Evolutionary conservation across 2,797 vertebrate genomes (phyloP), one percentile per base, ranked within the genome.

Genomic region (Tolypeutes matacus): DNA sequence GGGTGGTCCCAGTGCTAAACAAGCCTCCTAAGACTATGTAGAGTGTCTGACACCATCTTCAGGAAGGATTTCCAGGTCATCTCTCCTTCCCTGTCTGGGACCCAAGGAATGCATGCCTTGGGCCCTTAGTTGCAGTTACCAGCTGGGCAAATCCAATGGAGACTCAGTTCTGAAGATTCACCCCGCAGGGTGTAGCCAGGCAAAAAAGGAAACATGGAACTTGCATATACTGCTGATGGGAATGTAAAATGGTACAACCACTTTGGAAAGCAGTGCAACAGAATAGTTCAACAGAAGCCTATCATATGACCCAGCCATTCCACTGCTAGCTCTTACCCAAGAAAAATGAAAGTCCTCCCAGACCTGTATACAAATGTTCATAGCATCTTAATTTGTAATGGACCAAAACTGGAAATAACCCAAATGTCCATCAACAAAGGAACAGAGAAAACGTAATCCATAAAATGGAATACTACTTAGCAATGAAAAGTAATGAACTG

Each of bases 271-370:
- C 2, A 81, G 39, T 53, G n/a, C 51, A 29, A 51, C 29, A 73
- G n/a, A 86, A 77, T 93, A 81, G 69, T 88, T 81, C 78, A 89
- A 95, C 20, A 67, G 60, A 31, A 27, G 73, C 62, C 29, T 69
- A 15, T 84, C 51, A 78, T 62, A 83, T 51, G 76, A 78, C 13
- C 42, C 34, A 92, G 75, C 7, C 85, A 88, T 64, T 90, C 58
- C 18, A 83, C 70, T 60, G 34, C 76, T 78, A 88, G 8, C 14
- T 90, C 73, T n/a, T 69, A 93, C 51, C n/a, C 31, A 70, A 65
- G 36, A 83, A 58, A 81, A 89, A 89, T 62, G 51, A 89, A 93
- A 86, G 51, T 58, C 73, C 23, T 90, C 49, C 81, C 10, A 51
- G 51, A 86, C 8, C 13, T 77, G 36, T 20, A 86, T 17, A 42